Conservation (phyloP, 1,140 invertebrate species). For the Lepidurus apus region DNA sequence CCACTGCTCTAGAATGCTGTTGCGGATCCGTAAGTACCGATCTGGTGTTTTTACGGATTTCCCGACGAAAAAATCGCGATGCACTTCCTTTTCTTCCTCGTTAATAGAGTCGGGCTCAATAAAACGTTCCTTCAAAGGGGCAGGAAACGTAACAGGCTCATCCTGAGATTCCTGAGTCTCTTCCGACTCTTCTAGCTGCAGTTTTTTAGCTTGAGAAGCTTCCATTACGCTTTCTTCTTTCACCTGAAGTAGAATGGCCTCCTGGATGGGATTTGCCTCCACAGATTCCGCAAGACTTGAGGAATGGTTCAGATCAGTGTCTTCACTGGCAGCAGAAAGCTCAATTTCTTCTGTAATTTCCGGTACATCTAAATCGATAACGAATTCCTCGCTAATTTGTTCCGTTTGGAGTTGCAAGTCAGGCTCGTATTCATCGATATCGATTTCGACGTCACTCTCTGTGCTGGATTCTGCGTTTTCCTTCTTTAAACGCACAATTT, state of each 20-base stretch:
- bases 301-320: background rate
- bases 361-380: background rate
- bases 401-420: background rate
- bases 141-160: conserved; percentile 42
- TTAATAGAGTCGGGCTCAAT: conserved; percentile 46
- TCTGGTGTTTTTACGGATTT: conserved; percentile 53
- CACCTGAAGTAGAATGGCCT: background rate
- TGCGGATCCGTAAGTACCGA: conserved; percentile 56
- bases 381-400: background rate
- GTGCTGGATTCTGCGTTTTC: conserved; percentile 28
- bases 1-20: conserved; percentile 57
- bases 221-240: conserved; percentile 34
- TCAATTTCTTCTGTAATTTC: conserved; percentile 5
- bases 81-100: conserved; percentile 53
- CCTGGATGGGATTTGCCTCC: background rate
- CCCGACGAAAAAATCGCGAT: conserved; percentile 57
- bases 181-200: background rate
- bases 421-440: conserved; percentile 33
- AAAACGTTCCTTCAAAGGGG: conserved; percentile 47
- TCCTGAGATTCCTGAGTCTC: conserved; percentile 34
- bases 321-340: background rate
- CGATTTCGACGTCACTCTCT: conserved; percentile 33
- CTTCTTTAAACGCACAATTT: conserved; percentile 40
- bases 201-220: conserved; percentile 29
- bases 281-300: background rate